Conservation (phyloP, 2,113 vertebrate genomes). For the Plotosus lineatus region DNA sequence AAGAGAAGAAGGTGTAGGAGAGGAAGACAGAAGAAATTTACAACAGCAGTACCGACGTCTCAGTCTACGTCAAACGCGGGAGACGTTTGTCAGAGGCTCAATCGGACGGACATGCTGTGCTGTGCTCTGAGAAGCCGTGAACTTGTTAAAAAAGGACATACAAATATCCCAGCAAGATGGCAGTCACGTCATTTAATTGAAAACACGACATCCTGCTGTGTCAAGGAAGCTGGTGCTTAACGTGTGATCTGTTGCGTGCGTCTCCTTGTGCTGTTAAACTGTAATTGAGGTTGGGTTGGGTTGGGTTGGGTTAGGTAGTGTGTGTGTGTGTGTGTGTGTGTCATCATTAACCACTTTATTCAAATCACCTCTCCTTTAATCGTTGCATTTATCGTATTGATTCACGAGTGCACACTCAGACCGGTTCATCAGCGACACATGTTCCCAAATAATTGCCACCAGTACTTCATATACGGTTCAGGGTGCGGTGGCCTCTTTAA, state of each 20-base stretch:
- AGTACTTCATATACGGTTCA: not conserved
- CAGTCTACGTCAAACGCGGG: conserved; percentile 7
- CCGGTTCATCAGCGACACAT: not conserved
- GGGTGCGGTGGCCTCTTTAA: conserved; percentile 13
- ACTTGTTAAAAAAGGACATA: conserved; percentile 19
- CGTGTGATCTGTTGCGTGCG: too few species aligned
- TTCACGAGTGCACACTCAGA: not conserved
- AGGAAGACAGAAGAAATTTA: conserved; percentile 10
- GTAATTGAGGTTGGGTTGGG: not conserved
- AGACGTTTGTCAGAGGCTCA: conserved; percentile 24
- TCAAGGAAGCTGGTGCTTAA: not conserved
- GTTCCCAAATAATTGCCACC: conserved; percentile 2
- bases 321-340: too few species aligned
- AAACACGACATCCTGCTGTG: not conserved
- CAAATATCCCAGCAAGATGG: conserved; percentile 9
- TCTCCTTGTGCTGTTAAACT: not conserved
- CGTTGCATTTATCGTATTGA: not conserved
- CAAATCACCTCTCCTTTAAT: not conserved
- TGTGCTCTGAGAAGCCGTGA: conserved; percentile 10
- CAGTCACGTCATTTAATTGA: not conserved
- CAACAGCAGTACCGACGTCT: conserved; percentile 13
- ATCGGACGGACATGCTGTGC: conserved; percentile 28
- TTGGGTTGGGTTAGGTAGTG: too few species aligned
- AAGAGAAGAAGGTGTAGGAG: conserved; percentile 9
- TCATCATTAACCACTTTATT: not conserved